phyloP scores from a whole-genome alignment of 2,113 vertebrate genomes.

The Colistium nudipinnis region DNA sequence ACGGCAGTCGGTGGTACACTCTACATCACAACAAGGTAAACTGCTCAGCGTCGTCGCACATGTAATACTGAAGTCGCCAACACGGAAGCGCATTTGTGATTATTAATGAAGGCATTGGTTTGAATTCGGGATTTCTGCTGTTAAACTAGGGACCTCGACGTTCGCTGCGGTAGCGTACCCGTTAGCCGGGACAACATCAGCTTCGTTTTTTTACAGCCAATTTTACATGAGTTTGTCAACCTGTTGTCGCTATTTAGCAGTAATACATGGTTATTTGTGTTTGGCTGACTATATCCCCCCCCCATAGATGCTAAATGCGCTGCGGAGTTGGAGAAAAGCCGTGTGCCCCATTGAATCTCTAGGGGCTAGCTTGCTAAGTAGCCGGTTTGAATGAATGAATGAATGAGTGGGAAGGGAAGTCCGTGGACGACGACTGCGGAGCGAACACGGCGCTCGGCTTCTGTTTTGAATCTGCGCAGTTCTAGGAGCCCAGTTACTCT shows the following conservation, averaged over 20 bases:
- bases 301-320: too few species aligned
- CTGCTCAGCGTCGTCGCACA: background rate
- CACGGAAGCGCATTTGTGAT: rapidly evolving
- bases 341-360: background rate
- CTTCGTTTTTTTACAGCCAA: background rate
- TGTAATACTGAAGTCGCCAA: background rate
- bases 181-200: constrained; percentile 15
- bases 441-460: background rate
- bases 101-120: background rate
- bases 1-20: constrained; percentile 2
- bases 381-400: constrained; percentile 52
- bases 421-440: constrained; percentile 30
- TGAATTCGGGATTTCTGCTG: background rate
- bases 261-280: background rate
- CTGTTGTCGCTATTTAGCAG: background rate
- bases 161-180: constrained; percentile 14
- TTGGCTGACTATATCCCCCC: background rate
- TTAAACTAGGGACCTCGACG: background rate
- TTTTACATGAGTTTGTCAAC: background rate
- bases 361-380: constrained; percentile 36
- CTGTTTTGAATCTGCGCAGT: background rate
- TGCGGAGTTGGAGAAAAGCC: background rate
- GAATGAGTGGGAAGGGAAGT: constrained; percentile 9
- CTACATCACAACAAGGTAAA: constrained; percentile 44
- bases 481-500: too few species aligned